Evolutionary conservation across 2,888 invertebrate species (phyloP).

Genomic region (Sarcophaga caerulescens): DNA sequence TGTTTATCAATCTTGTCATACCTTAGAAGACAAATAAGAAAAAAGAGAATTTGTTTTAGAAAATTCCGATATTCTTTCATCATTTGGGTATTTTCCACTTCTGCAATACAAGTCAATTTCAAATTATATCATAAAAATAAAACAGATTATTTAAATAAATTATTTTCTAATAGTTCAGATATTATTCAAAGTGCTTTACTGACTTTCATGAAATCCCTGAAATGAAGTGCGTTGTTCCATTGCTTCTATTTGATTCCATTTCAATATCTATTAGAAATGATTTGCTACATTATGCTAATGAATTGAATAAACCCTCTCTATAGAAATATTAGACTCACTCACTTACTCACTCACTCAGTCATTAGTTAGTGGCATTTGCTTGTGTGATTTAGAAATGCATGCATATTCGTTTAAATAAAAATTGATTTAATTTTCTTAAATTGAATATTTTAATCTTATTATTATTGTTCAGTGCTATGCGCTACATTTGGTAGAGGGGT

Average conservation of each 20-base stretch:
- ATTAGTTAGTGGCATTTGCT: background rate
- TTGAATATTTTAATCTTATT: background rate
- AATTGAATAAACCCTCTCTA: background rate
- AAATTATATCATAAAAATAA: too few species aligned
- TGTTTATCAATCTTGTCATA: too few species aligned
- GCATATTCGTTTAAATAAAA: background rate
- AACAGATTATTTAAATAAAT: too few species aligned
- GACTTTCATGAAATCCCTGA: too few species aligned
- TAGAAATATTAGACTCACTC: background rate
- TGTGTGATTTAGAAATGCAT: background rate
- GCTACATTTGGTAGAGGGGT: background rate
- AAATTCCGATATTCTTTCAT: too few species aligned
- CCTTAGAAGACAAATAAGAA: too few species aligned
- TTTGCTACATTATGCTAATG: background rate
- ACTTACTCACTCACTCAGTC: background rate
- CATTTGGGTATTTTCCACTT: too few species aligned
- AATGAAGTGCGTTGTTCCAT: background rate
- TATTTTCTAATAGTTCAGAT: too few species aligned
- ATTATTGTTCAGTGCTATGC: background rate
- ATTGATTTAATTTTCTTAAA: background rate
- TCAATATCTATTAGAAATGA: background rate
- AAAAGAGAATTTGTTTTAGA: too few species aligned
- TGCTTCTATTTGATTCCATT: background rate
- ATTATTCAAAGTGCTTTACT: too few species aligned
- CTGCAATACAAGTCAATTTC: too few species aligned